Evolutionary conservation across 2,797 vertebrate genomes (phyloP).

Genomic region (Coccyzus lansbergi): DNA sequence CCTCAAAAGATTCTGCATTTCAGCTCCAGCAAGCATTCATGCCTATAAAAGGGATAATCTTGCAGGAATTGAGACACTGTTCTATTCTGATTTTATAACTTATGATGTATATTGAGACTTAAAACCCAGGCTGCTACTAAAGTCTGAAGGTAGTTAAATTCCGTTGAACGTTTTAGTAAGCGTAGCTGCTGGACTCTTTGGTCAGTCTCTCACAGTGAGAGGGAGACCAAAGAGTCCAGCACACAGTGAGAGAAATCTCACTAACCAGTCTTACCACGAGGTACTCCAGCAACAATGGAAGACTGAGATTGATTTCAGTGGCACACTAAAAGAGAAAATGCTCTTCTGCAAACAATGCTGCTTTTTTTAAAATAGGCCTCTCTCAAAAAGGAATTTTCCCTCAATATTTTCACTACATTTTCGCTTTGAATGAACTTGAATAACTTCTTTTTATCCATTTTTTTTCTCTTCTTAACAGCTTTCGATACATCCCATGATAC

Average conservation of each 20-base stretch:
- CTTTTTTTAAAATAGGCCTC: not conserved
- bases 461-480: slow-evolving; percentile 37
- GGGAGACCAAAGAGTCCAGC: not conserved
- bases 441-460: not conserved
- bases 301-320: not conserved
- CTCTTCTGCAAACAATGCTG: not conserved
- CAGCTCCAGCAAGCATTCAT: slow-evolving; percentile 27
- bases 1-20: slow-evolving; percentile 54
- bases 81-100: slow-evolving; percentile 16
- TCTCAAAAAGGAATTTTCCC: not conserved
- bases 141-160: not conserved
- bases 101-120: not conserved
- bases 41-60: slow-evolving; percentile 39
- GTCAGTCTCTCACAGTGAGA: not conserved
- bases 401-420: slow-evolving; percentile 7
- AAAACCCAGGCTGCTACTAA: not conserved
- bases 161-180: not conserved
- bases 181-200: not conserved
- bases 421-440: slow-evolving; percentile 13
- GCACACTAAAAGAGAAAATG: not conserved
- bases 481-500: slow-evolving; percentile 22
- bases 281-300: not conserved
- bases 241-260: not conserved
- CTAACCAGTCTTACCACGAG: not conserved
- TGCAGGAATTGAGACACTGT: slow-evolving; percentile 8